Evolutionary conservation across 2,888 invertebrate species (phyloP).

Genomic region (Agrochola circellaris): DNA sequence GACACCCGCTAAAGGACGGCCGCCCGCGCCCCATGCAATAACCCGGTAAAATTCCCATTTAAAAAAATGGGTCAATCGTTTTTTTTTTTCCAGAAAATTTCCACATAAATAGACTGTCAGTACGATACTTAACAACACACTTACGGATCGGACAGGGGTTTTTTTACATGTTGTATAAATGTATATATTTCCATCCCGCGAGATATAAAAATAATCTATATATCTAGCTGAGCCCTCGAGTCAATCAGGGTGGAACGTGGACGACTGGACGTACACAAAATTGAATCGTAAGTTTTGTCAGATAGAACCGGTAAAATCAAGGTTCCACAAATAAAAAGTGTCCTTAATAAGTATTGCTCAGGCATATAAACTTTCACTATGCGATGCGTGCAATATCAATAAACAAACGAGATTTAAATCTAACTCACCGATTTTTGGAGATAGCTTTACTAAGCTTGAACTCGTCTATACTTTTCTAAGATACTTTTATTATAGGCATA

Average conservation of each 20-base stretch:
- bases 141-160: too few species aligned
- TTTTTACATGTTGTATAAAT: too few species aligned
- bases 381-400: not conserved
- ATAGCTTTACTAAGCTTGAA: not conserved
- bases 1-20: too few species aligned
- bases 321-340: conserved; percentile 4
- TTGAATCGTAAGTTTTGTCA: not conserved
- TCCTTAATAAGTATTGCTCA: conserved; percentile 1
- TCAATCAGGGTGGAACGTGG: not conserved
- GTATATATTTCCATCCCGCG: not conserved
- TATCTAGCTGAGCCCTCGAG: not conserved
- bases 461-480: too few species aligned
- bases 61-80: too few species aligned
- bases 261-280: not conserved
- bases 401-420: not conserved
- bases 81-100: too few species aligned
- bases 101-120: too few species aligned
- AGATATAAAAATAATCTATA: not conserved
- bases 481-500: too few species aligned
- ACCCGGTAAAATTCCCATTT: too few species aligned
- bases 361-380: conserved; percentile 1
- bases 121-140: too few species aligned
- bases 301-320: conserved; percentile 22
- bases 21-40: too few species aligned
- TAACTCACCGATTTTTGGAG: not conserved